Base-by-base conservation (phyloP, 2,888 invertebrate species). In the Phyllotreta striolata region DNA sequence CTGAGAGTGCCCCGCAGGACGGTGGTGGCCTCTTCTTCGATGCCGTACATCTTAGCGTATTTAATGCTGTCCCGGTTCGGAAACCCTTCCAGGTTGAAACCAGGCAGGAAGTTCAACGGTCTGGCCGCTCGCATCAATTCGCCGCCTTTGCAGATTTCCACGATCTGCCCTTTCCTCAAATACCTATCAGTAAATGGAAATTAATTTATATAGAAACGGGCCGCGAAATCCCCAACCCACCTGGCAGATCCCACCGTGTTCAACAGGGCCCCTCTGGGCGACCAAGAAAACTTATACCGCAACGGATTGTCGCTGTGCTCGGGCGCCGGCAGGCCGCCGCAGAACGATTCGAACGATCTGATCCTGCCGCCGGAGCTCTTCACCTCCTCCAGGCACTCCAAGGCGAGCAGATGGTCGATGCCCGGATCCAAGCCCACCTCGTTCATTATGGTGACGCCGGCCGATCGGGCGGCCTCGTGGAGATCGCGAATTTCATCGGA, bases 361-460 rank as follows among this genome's bases (percentile, higher is more conserved):
- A 98, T 88, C 77, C 93, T 90, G 46, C 97, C 98, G 3, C 98
- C 98, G 51, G 89, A 89, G 65, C 87, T 89, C 76, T 93, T 91
- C 8, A 95, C 90, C 73, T 96, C 92, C 78, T 98, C 96, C 74
- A 99, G 96, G 78, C 96, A 96, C 79, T 99, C 97, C 82, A 98
- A 87, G 0, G 99, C 99, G 60, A 99, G 82, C 70, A 99, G 85
- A 81, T 99, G 99, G 55, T 82, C 82, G 13, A 82, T 78, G 14
- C 96, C 99, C 0, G 99, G 99, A 79, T 99, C 99, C 37, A 99
- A 84, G 0, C 99, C 99, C 0, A 97, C 91, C 83, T 99, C 99
- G 78, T 98, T 99, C 68, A 99, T 84, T 44, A 99, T 87, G 0
- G 98, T 98, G 0, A 99, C 86, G 0, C 95, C 96, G 0, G 95